Base-by-base conservation (phyloP, 1,140 invertebrate genomes). In the Chrysoperla carnea region DNA sequence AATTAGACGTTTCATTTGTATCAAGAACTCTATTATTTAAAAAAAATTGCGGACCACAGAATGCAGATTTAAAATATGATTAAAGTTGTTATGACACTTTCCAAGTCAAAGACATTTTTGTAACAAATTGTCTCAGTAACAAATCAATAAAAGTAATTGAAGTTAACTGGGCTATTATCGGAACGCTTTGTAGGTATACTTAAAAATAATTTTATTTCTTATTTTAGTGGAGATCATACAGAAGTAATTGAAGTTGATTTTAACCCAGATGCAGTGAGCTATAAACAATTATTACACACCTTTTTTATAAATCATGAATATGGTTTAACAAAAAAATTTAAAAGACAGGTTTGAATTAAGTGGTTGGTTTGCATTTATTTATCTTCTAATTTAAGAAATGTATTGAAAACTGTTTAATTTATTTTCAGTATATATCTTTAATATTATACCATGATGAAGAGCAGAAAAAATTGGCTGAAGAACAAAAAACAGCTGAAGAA, bases 271-370 rank as follows among this genome's bases (percentile, higher is more conserved):
- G 52, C 71, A 6, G 74, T 86, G 6, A 71, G 70, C 4, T 97
- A 81, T 55, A 64, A 73, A 41, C 66, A 87, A 15, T 61, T 97
- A 8, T 62, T 96, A 14, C 62, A 81, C 27, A 62, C 89, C 44
- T 97, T 96, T 66, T 97, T 91, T 89, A 75, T 78, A 41, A 84
- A 89, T 57, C 92, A 97, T 57, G 84, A 96, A 56, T 84, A 82
- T 47, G 75, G 76, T 41, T 70, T 93, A 1, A 85, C 81, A 3
- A 76, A 72, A 0, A 75, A 72, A 47, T 78, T 78, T 41, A 87
- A 81, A 61, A 69, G 75, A 60, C 85, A 91, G 70, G 82, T 84
- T 67, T 29, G 7, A 45, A 17, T 23, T 23, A 35, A 45, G 9
- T 44, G 27, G n/a, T 13, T 44, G 14, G 6, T 12, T 15, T 23